Conservation (phyloP, 2,797 vertebrate genomes). For the Notamacropus eugenii region DNA sequence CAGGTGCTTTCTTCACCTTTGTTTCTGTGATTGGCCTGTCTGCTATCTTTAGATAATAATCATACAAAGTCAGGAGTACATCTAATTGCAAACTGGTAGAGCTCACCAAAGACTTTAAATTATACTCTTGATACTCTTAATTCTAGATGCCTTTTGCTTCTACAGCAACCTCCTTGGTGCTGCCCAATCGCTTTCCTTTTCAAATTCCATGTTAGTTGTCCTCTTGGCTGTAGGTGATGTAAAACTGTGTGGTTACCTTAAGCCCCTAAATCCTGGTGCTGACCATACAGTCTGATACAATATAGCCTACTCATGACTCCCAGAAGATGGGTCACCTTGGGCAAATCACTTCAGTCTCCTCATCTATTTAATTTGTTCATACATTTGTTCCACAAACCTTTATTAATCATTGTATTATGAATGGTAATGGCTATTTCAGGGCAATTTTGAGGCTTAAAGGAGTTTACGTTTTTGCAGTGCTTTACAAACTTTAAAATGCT, state of each 20-base stretch:
- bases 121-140: neutral
- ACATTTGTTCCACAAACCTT: neutral
- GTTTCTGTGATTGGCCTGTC: neutral
- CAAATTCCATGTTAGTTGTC: conserved; percentile 14
- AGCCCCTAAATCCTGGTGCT: neutral
- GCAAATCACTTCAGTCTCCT: neutral
- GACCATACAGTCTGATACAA: neutral
- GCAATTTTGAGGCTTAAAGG: neutral
- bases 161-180: neutral
- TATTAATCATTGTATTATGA: neutral
- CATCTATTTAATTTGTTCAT: neutral
- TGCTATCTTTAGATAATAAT: neutral
- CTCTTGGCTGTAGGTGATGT: conserved; percentile 1
- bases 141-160: neutral
- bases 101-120: neutral
- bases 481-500: neutral
- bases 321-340: neutral
- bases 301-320: neutral
- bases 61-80: neutral
- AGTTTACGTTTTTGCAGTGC: neutral
- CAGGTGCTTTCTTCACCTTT: neutral
- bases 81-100: neutral
- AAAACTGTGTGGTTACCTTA: neutral
- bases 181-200: neutral
- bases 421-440: neutral